Conservation (phyloP, 2,113 vertebrate genomes). For the Vidua macroura region DNA sequence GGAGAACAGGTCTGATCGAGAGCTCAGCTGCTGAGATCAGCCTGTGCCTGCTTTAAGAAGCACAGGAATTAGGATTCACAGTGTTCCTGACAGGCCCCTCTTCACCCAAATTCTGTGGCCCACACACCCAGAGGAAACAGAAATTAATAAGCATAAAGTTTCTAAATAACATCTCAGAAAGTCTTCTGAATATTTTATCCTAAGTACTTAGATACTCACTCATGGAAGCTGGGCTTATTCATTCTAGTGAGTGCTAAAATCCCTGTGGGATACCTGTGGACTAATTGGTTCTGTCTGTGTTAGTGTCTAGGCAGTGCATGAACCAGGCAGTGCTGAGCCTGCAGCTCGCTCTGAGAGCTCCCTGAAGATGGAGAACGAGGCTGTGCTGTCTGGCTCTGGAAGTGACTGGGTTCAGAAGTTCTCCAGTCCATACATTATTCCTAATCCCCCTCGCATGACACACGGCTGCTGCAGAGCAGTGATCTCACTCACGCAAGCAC, state of each 20-base stretch:
- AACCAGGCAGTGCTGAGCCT: conserved; percentile 2
- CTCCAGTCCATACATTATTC: conserved; percentile 57
- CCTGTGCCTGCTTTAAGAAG: neutral
- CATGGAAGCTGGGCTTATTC: neutral
- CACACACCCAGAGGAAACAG: neutral
- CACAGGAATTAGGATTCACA: neutral
- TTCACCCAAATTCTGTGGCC: neutral
- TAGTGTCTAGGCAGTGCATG: conserved; percentile 35
- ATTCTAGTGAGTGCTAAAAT: neutral
- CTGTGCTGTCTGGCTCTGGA: neutral
- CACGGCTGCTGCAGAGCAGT: neutral
- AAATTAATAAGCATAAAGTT: neutral
- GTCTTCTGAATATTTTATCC: conserved; percentile 38
- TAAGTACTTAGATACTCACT: neutral
- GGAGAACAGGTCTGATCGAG: neutral
- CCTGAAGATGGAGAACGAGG: neutral
- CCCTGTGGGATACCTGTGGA: conserved; percentile 17
- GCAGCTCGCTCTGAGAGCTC: neutral
- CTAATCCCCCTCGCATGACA: neutral
- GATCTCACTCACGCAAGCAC: neutral
- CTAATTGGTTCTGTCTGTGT: conserved; percentile 54
- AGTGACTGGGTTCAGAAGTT: conserved; percentile 48
- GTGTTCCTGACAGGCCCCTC: neutral
- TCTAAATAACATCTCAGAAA: neutral
- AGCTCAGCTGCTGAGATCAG: neutral